Base-by-base conservation (phyloP, 2,888 invertebrate genomes). In the Actias luna region DNA sequence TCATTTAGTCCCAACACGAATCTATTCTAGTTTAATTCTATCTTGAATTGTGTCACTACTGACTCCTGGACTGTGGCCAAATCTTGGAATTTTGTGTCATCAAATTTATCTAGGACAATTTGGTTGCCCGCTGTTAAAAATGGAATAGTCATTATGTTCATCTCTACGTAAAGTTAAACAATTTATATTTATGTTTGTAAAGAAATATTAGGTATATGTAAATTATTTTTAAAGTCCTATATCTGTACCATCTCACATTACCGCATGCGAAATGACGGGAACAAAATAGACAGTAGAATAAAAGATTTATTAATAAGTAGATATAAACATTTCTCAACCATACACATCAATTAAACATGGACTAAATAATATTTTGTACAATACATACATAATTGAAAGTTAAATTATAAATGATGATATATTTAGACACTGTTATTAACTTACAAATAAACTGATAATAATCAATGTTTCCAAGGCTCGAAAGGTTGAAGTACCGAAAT, bases 281-380 rank as follows among this genome's bases (percentile, higher is more conserved):
- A 76, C 71, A 62, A 62, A 74, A 71, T 67, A 73, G 64, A 73
- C 82, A 85, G 82, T 90, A 88, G 86, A 88, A 86, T 90, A 90
- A 88, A 87, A 88, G 87, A 85, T 92, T 92, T 92, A 92, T 90
- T 92, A 90, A 87, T 89, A 88, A 88, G 83, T 88, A 88, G 82
- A 85, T 88, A 89, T 90, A 89, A 89, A 90, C 87, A 90, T 87
- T 85, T 86, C 88, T 83, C 89, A 89, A 84, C 87, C 90, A 89
- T 87, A 88, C 89, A 85, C 89, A 86, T 88, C 88, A 89, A 88
- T 84, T 89, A 86, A 87, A 88, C 83, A 82, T 89, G 85, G 87
- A 88, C 83, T 82, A 84, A 78, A 85, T 84, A 87, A 85, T 87
- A 87, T 87, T 88, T 89, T 89, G 84, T 89, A 91, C 89, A 88